A percentile compares a stretch with the other conserved stretches of the same genome.
Evolutionary conservation across 2,888 invertebrate species (phyloP).

Genomic region (Sabatieria punctata): DNA sequence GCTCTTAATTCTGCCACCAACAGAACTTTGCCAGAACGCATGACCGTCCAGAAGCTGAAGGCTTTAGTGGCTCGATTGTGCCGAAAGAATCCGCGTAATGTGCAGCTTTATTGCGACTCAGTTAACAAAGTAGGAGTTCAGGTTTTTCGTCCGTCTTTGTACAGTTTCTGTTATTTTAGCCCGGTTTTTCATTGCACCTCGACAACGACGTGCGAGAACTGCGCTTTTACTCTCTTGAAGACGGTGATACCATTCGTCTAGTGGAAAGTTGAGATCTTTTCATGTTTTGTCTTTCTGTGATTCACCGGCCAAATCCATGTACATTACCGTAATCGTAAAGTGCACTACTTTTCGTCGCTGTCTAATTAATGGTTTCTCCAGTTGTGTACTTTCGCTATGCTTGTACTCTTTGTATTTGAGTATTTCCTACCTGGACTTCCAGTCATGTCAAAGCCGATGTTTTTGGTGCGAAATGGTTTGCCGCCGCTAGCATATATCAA

Average conservation of each 20-base stretch:
- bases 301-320: too few species aligned
- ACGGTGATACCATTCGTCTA: slow-evolving; percentile 61
- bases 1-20: too few species aligned
- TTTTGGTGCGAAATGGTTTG: neutral
- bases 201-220: slow-evolving; percentile 67
- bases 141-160: neutral
- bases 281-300: too few species aligned
- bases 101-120: neutral
- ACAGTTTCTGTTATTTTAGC: slow-evolving; percentile 13
- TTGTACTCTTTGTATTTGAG: too few species aligned
- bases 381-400: too few species aligned
- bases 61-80: slow-evolving; percentile 54
- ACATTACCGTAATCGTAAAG: too few species aligned
- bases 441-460: too few species aligned
- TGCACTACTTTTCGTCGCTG: too few species aligned
- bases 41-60: slow-evolving; percentile 63
- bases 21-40: slow-evolving; percentile 34
- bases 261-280: too few species aligned
- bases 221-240: slow-evolving; percentile 62
- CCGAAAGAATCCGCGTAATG: neutral
- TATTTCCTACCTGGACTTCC: too few species aligned
- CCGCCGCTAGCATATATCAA: neutral
- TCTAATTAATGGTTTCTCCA: too few species aligned
- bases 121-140: neutral
- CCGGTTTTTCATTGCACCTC: slow-evolving; percentile 39